These are phyloP conservation scores for Caenorhabditis macrosperma DNA, from an alignment of 2,888 invertebrate species.

Conservation along the genomic window DNA sequence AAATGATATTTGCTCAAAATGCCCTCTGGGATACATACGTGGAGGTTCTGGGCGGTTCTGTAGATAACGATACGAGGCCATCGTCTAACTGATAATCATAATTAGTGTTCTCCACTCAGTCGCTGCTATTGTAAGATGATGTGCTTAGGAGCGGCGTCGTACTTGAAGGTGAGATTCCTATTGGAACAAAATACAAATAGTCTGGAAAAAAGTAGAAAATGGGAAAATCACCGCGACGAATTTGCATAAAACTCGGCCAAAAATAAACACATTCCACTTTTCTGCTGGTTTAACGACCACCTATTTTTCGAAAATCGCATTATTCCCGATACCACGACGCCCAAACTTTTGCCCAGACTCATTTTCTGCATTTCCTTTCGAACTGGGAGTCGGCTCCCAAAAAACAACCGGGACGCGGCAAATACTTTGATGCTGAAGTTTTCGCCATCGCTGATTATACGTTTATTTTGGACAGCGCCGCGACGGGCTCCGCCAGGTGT, in stretches of 20 bases:
- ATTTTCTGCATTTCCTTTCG: background rate
- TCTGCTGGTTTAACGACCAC: conserved; percentile 47
- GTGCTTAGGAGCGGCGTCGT: background rate
- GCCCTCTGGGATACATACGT: no score
- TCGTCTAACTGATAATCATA: no score
- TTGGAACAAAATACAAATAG: background rate
- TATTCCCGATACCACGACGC: conserved; percentile 5
- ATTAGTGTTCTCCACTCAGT: no score
- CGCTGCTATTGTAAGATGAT: no score
- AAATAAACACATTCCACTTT: conserved; percentile 39
- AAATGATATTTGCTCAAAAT: no score
- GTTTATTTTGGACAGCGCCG: background rate
- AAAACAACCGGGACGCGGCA: no score
- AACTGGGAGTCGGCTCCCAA: no score
- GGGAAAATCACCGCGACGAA: no score
- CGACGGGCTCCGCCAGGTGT: background rate
- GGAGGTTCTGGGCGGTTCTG: no score
- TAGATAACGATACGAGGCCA: no score
- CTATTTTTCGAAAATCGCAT: conserved; percentile 52
- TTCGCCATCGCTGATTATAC: background rate
- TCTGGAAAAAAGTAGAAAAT: no score
- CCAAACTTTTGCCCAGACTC: no score
- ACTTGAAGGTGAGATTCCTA: background rate
- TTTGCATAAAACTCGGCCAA: conserved; percentile 39
- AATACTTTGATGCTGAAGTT: background rate